Evolutionary conservation across 2,113 vertebrate genomes (phyloP), one percentile per base, ranked within the genome.

Genomic region (Corvus moneduloides): DNA sequence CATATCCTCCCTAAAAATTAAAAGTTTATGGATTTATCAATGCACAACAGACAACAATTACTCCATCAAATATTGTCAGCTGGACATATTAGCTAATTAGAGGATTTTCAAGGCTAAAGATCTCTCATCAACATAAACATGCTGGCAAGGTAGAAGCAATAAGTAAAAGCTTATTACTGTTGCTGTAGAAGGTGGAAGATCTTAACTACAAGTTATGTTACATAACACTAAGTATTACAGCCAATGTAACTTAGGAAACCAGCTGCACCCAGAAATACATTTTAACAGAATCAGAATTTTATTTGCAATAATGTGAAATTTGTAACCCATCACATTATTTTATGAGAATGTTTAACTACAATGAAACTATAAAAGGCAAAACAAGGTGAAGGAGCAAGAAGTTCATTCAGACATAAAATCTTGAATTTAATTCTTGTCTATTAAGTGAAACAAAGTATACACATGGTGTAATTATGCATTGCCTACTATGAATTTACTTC

Each of bases 1-100:
- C 66, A 52, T 97, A 97, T 82, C 86, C 69, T 69, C 97, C 97
- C 97, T 98, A 89, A 88, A 96, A 96, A 81, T 59, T 6, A 54
- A 55, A 77, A 89, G 11, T 56, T 37, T 41, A 62, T 54, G 16
- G 32, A 81, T 87, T 87, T 82, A 69, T 54, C 44, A 83, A 44
- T 52, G 27, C 2, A 15, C 33, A 81, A 39, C 19, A 72, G 54
- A 89, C 67, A 94, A 39, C 13, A 78, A 32, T 49, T n/a, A 49
- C 17, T 72, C 75, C 11, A 78, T 52, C 16, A 91, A 78, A 67
- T 37, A 87, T 4, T 66, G 11, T 46, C 77, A 91, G 10, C 7
- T 55, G 19, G 35, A 80, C 15, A 26, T n/a, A 33, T 7, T 74
- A 37, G 27, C 32, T 39, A 59, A 17, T 55, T n/a, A 84, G 51